A percentile compares a stretch with the other conserved stretches of the same genome.
phyloP scores from a whole-genome alignment of 2,888 invertebrate species.

The Drosophila demipolita region DNA sequence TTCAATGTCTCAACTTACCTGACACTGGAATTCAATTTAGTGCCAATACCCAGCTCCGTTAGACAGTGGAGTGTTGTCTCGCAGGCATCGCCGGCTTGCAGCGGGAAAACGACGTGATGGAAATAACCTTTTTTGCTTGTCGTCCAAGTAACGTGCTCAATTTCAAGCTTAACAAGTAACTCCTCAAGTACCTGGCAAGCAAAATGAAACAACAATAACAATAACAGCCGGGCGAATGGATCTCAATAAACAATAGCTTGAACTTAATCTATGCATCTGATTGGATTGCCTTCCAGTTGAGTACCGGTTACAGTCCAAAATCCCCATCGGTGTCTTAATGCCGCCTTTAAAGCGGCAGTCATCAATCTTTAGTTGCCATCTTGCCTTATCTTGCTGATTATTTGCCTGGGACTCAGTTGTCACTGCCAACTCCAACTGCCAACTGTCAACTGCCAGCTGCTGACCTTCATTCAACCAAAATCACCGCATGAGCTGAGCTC shows the following conservation, averaged over 20 bases:
- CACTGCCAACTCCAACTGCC: constrained; percentile 1
- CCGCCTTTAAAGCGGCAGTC: constrained; percentile 19
- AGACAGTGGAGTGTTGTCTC: constrained; percentile 91
- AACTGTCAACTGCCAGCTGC: not conserved
- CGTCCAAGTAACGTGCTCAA: constrained; percentile 90
- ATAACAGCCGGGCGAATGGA: constrained; percentile 2
- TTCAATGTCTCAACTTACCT: constrained; percentile 86
- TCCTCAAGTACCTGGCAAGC: constrained; percentile 88
- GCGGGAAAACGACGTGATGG: constrained; percentile 89
- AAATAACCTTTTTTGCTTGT: constrained; percentile 89
- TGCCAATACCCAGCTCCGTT: constrained; percentile 90
- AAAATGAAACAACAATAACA: constrained; percentile 21
- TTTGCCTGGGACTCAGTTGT: constrained; percentile 20
- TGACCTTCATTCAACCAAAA: constrained; percentile 74
- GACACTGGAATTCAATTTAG: constrained; percentile 89
- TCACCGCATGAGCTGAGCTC: constrained; percentile 37
- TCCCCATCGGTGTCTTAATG: not conserved
- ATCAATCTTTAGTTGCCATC: constrained; percentile 50
- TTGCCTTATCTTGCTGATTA: constrained; percentile 37
- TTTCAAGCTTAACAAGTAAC: constrained; percentile 88
- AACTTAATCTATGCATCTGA: constrained; percentile 49
- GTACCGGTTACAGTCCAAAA: not conserved
- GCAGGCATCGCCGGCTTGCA: constrained; percentile 89
- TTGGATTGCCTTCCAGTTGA: constrained; percentile 30
- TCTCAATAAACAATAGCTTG: constrained; percentile 29